A percentile compares a stretch with the other conserved stretches of the same genome.
These are phyloP conservation scores for Pluvianellus socialis DNA, from an alignment of 2,113 vertebrate species.

Conservation along the genomic window DNA sequence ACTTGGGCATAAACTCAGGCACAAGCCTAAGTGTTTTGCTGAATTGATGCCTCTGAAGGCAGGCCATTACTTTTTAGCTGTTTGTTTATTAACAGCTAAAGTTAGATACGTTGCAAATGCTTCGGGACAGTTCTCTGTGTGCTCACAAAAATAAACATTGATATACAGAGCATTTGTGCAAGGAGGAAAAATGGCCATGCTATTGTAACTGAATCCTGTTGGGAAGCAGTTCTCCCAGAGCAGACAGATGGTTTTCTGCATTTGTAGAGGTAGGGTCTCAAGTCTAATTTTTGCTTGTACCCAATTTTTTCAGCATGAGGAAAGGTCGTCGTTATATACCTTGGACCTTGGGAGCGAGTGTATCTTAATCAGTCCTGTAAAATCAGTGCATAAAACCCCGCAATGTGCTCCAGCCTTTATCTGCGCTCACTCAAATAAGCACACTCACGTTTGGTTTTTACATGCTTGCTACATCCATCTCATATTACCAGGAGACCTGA, in stretches of 20 bases:
- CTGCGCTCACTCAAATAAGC: background rate
- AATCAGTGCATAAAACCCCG: rapidly evolving
- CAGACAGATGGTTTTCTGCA: constrained; percentile 23
- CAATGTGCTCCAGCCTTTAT: background rate
- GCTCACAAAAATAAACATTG: constrained; percentile 57
- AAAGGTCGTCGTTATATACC: background rate
- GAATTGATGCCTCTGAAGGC: constrained; percentile 48
- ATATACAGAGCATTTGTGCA: constrained; percentile 4
- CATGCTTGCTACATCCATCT: background rate
- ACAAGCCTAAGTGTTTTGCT: constrained; percentile 43
- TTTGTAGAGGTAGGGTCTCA: background rate
- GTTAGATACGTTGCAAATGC: constrained; percentile 55
- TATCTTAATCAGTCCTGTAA: background rate
- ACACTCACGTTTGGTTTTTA: rapidly evolving
- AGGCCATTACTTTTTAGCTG: constrained; percentile 52
- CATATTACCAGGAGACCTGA: background rate
- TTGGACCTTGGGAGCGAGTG: background rate
- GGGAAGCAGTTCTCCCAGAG: constrained; percentile 26
- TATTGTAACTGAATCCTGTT: constrained; percentile 31
- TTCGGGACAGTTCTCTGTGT: constrained; percentile 11
- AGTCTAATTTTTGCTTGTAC: background rate
- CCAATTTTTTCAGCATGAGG: background rate
- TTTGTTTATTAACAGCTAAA: constrained; percentile 64
- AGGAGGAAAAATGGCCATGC: constrained; percentile 25
- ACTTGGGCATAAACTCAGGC: constrained; percentile 57